A percentile compares a stretch with the other conserved stretches of the same genome.
These are phyloP conservation scores for Autographa gamma DNA, from an alignment of 2,888 invertebrate species.

Conservation along the genomic window DNA sequence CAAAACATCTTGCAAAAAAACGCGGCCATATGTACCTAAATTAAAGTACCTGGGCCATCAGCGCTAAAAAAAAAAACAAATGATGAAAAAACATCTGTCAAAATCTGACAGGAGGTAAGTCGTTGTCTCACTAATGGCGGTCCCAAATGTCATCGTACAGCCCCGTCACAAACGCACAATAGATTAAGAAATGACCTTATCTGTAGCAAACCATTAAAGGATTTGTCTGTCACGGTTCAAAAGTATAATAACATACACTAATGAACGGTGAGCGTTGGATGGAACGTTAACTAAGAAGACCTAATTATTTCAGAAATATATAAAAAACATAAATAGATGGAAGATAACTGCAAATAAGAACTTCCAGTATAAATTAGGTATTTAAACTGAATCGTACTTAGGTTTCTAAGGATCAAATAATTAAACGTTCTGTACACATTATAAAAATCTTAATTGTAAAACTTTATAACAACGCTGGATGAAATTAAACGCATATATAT, in stretches of 20 bases:
- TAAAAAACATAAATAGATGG: not conserved
- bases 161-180: constrained; percentile 37
- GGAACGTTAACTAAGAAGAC: constrained; percentile 15
- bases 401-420: too few relatives aligned
- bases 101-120: constrained; percentile 30
- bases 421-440: too few relatives aligned
- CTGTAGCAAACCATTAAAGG: constrained; percentile 64
- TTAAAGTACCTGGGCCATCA: not conserved
- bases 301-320: not conserved
- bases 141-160: constrained; percentile 8
- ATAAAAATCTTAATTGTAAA: too few relatives aligned
- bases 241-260: constrained; percentile 37
- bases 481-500: not conserved
- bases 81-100: constrained; percentile 31
- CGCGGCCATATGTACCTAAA: too few relatives aligned
- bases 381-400: too few relatives aligned
- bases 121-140: constrained; percentile 35
- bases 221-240: constrained; percentile 61
- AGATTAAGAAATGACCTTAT: constrained; percentile 29
- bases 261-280: constrained; percentile 6
- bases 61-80: not conserved
- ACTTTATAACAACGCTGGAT: not conserved
- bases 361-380: too few relatives aligned
- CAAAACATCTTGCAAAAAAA: too few relatives aligned
- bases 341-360: too few relatives aligned